phyloP scores from a whole-genome alignment of 2,888 invertebrate genomes.

The Aphrophora alni region DNA sequence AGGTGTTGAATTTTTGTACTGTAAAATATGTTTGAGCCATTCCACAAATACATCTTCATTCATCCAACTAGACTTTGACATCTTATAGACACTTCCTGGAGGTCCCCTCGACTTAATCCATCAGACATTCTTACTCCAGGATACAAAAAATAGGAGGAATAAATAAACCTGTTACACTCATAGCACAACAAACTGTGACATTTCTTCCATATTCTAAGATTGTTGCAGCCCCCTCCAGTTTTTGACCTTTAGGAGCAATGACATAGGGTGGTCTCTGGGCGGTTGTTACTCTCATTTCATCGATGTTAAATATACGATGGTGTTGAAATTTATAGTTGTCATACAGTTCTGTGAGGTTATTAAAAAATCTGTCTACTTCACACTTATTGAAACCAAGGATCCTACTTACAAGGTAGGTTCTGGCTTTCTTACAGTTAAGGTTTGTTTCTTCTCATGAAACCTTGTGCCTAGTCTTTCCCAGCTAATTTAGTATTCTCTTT shows the following conservation, averaged over 20 bases:
- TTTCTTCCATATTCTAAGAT: not conserved
- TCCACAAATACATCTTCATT: not conserved
- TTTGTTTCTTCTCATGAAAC: slow-evolving; percentile 46
- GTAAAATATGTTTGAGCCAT: not conserved
- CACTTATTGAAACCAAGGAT: slow-evolving; percentile 50
- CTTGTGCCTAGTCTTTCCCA: not conserved
- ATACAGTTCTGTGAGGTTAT: slow-evolving; percentile 47
- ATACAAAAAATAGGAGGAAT: slow-evolving; percentile 59
- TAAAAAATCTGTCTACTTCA: slow-evolving; percentile 50
- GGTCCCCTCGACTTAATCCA: slow-evolving; percentile 45
- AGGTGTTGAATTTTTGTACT: not conserved
- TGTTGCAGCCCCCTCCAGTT: not conserved
- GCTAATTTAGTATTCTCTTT: too few relatives aligned
- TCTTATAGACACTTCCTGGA: slow-evolving; percentile 40
- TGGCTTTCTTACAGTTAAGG: slow-evolving; percentile 48
- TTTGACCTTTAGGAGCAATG: not conserved
- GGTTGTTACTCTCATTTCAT: slow-evolving; percentile 56
- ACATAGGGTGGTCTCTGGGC: slow-evolving; percentile 24
- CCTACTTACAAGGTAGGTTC: slow-evolving; percentile 53
- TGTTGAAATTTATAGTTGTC: slow-evolving; percentile 36
- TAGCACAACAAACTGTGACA: slow-evolving; percentile 57
- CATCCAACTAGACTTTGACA: slow-evolving; percentile 54
- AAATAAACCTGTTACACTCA: slow-evolving; percentile 56
- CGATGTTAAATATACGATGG: slow-evolving; percentile 55
- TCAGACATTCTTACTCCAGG: slow-evolving; percentile 56